phyloP scores from a whole-genome alignment of 2,888 invertebrate species.

The Rotaria sp. region DNA sequence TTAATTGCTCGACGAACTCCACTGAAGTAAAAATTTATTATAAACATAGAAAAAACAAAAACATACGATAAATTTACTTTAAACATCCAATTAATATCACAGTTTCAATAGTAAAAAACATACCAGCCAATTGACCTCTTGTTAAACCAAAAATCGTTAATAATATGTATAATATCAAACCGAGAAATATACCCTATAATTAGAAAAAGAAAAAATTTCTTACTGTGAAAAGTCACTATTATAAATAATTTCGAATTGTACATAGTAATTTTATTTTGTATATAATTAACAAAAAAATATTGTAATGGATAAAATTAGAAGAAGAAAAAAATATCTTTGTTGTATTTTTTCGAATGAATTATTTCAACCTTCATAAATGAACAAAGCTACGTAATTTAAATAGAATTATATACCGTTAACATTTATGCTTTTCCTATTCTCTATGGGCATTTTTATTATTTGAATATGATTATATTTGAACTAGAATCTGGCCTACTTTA shows the following conservation, averaged over 20 bases:
- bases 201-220: background rate
- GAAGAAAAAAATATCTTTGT: background rate
- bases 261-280: too few species aligned
- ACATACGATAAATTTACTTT: background rate
- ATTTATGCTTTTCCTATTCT: too few species aligned
- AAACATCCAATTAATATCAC: background rate
- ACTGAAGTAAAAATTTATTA: background rate
- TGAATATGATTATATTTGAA: too few species aligned
- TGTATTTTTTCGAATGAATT: background rate
- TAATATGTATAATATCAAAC: background rate
- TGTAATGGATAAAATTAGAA: too few species aligned
- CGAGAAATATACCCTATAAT: background rate
- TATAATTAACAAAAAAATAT: too few species aligned
- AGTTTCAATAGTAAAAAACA: background rate
- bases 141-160: background rate
- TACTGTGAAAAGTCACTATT: too few species aligned
- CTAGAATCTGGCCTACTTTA: too few species aligned
- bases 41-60: background rate
- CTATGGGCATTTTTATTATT: too few species aligned
- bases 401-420: too few species aligned
- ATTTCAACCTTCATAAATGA: too few species aligned
- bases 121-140: background rate
- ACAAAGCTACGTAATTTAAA: too few species aligned
- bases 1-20: background rate
- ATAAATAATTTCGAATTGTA: too few species aligned